Conservation (phyloP, 2,113 vertebrate genomes). For the Lathamus discolor region DNA sequence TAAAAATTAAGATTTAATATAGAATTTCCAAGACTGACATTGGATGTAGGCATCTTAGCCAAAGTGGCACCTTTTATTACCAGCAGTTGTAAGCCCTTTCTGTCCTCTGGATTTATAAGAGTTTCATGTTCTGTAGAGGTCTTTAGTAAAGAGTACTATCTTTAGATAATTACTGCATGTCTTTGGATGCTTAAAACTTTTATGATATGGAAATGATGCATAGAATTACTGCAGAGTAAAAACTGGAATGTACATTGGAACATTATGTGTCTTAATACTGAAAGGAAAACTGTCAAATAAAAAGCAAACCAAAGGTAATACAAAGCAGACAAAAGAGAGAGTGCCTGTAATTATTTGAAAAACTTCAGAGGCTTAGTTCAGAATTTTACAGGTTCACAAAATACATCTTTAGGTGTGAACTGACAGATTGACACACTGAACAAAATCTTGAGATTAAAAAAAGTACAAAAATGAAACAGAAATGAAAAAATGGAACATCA, state of each 20-base stretch:
- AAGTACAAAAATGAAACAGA: neutral
- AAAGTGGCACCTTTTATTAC: neutral
- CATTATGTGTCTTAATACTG: neutral
- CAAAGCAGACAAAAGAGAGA: neutral
- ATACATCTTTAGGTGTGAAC: neutral
- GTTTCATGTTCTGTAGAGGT: neutral
- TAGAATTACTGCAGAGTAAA: neutral
- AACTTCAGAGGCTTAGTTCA: neutral
- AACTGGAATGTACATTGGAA: neutral
- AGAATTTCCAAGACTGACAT: neutral
- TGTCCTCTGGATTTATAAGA: neutral
- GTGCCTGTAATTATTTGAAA: neutral
- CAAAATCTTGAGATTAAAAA: neutral
- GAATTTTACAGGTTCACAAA: neutral
- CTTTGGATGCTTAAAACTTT: neutral
- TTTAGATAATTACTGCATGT: neutral
- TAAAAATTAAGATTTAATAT: neutral
- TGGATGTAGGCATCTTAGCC: neutral
- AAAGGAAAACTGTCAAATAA: neutral
- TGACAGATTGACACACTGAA: neutral
- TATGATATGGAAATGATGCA: neutral
- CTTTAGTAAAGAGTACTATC: neutral
- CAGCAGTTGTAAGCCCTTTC: neutral
- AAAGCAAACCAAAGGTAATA: neutral
- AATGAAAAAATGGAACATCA: neutral